phyloP scores from a whole-genome alignment of 2,113 vertebrate species.

The Vimba vimba region DNA sequence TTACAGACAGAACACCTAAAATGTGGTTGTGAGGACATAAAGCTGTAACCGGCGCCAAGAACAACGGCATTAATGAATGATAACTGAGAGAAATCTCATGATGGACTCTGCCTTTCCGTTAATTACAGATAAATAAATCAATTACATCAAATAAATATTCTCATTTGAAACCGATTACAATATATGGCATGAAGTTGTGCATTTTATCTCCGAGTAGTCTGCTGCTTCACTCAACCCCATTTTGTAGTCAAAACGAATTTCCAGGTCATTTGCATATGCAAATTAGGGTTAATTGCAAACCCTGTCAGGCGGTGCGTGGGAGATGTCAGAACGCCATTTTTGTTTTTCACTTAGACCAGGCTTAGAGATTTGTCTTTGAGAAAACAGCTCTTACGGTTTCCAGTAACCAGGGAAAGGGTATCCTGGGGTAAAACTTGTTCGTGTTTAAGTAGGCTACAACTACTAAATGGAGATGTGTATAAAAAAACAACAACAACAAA shows the following conservation, averaged over 20 bases:
- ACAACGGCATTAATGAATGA: conserved; percentile 13
- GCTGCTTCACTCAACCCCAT: conserved; percentile 63
- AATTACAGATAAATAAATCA: not conserved
- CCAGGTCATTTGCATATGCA: conserved; percentile 89
- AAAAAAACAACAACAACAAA: no score
- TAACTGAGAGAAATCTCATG: not conserved
- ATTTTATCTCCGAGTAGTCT: conserved; percentile 52
- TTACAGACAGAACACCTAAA: not conserved
- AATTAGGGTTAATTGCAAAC: conserved; percentile 88
- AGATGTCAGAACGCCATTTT: conserved; percentile 73
- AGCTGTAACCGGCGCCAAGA: not conserved
- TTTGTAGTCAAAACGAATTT: conserved; percentile 82
- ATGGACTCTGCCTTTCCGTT: not conserved
- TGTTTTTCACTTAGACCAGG: conserved; percentile 63
- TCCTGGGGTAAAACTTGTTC: not conserved
- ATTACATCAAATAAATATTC: not conserved
- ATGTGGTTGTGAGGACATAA: conserved; percentile 2
- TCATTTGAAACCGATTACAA: not conserved
- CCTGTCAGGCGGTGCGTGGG: conserved; percentile 73
- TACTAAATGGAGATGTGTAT: not conserved
- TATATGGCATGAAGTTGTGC: conserved; percentile 26
- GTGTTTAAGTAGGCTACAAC: not conserved
- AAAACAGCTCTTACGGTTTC: conserved; percentile 6
- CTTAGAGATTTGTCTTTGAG: conserved; percentile 47
- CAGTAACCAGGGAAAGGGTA: not conserved